Evolutionary conservation across 2,888 invertebrate genomes (phyloP).

Genomic region (Ariolimax columbianus): DNA sequence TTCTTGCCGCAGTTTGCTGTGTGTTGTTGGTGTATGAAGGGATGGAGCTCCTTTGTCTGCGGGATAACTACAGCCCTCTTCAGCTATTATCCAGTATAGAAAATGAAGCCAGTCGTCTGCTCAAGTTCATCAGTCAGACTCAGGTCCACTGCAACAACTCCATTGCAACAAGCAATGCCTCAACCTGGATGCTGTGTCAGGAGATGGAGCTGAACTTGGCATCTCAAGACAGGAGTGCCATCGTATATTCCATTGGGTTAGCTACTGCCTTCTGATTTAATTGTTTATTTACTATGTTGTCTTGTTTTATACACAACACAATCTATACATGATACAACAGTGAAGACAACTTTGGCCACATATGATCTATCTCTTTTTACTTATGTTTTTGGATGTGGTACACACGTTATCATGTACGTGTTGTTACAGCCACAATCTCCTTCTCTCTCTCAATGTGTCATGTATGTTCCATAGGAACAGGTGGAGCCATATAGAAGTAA

Average conservation of each 20-base stretch:
- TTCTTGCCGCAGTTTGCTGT: conserved; percentile 59
- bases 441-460: too few relatives aligned
- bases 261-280: conserved; percentile 33
- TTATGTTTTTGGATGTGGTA: too few relatives aligned
- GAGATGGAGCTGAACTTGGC: conserved; percentile 67
- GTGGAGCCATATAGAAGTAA: too few relatives aligned
- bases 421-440: too few relatives aligned
- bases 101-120: conserved; percentile 71
- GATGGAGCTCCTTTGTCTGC: conserved; percentile 65
- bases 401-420: too few relatives aligned
- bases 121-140: conserved; percentile 73
- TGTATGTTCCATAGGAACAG: too few relatives aligned
- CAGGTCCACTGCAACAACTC: conserved; percentile 74
- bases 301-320: too few relatives aligned
- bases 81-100: conserved; percentile 71
- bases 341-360: too few relatives aligned
- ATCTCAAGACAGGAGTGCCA: conserved; percentile 57
- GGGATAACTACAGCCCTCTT: conserved; percentile 70
- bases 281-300: background rate
- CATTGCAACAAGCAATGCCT: conserved; percentile 65
- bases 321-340: too few relatives aligned
- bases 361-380: too few relatives aligned
- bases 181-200: conserved; percentile 71
- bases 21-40: conserved; percentile 58
- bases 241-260: conserved; percentile 74